Evolutionary conservation across 2,113 vertebrate species (phyloP).

Genomic region (Blennius ocellaris): DNA sequence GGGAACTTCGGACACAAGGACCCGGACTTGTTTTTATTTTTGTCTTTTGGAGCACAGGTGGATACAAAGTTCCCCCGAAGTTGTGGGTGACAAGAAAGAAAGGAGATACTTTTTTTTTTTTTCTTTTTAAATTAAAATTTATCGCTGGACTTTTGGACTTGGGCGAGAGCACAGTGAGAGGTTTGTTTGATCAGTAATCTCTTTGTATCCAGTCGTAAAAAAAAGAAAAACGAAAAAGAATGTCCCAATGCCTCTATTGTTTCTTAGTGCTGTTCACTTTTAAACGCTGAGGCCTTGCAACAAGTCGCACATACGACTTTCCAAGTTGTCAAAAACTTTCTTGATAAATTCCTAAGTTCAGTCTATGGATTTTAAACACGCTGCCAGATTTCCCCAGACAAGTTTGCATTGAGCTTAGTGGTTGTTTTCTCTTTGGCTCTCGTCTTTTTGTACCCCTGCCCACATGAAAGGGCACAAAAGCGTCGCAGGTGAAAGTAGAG

Average conservation of each 20-base stretch:
- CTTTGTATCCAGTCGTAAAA: slow-evolving; percentile 16
- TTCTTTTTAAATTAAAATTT: too few relatives aligned
- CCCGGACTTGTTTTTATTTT: not conserved
- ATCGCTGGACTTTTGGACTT: slow-evolving; percentile 74
- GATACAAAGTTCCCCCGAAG: slow-evolving; percentile 49
- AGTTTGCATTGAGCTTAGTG: not conserved
- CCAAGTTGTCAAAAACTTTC: too few relatives aligned
- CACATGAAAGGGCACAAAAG: slow-evolving; percentile 23
- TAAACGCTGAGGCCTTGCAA: not conserved
- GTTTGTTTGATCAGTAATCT: slow-evolving; percentile 80
- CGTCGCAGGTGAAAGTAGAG: slow-evolving; percentile 25
- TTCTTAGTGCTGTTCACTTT: slow-evolving; percentile 23
- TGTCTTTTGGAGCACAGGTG: slow-evolving; percentile 50
- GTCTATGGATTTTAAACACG: slow-evolving; percentile 10
- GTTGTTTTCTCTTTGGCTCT: not conserved
- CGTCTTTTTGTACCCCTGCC: slow-evolving; percentile 14
- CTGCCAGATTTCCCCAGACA: not conserved
- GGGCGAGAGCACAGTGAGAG: slow-evolving; percentile 64
- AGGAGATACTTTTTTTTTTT: slow-evolving; percentile 52
- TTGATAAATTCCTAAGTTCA: too few relatives aligned
- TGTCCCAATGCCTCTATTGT: slow-evolving; percentile 39
- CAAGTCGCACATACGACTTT: too few relatives aligned
- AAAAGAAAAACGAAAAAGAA: slow-evolving; percentile 5
- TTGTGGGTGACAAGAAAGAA: slow-evolving; percentile 14
- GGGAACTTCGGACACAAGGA: slow-evolving; percentile 38